phyloP scores from a whole-genome alignment of 2,888 invertebrate species.

The Brachynemurus nebulosus region DNA sequence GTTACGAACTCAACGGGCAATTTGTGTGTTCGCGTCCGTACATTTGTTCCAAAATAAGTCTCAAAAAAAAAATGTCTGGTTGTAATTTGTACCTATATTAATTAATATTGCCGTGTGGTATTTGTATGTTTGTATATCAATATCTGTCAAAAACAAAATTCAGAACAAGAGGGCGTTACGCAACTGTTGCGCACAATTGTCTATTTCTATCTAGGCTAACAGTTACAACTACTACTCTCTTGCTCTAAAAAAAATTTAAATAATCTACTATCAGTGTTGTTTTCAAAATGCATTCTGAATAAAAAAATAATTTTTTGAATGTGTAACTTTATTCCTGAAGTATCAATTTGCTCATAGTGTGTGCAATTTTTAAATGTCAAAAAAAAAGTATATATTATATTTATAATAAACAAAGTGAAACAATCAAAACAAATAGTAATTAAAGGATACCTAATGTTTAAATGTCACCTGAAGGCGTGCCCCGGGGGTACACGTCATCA shows the following conservation, averaged over 20 bases:
- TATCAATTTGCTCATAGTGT: conserved; percentile 10
- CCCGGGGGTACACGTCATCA: neutral
- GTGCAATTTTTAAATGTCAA: conserved; percentile 10
- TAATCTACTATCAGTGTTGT: conserved; percentile 2
- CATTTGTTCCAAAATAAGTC: neutral
- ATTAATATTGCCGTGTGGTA: neutral
- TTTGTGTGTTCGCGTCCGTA: too few relatives aligned
- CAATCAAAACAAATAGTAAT: neutral
- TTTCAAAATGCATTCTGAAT: conserved; percentile 1
- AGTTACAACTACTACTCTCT: neutral
- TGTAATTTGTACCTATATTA: conserved; percentile 1
- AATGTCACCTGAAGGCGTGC: neutral
- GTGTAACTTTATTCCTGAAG: conserved; percentile 3
- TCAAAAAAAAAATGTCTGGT: neutral
- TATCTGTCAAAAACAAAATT: too few relatives aligned
- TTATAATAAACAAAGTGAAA: conserved; percentile 1
- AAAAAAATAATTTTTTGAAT: conserved; percentile 4
- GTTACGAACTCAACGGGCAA: too few relatives aligned
- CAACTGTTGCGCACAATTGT: too few relatives aligned
- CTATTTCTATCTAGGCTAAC: too few relatives aligned
- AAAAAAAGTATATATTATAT: conserved; percentile 1
- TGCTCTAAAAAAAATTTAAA: neutral
- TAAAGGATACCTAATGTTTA: neutral
- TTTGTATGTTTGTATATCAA: conserved; percentile 2
- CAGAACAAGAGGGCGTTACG: neutral